Base-by-base conservation (phyloP, 2,797 vertebrate species). In the Enteromius paludinosus region DNA sequence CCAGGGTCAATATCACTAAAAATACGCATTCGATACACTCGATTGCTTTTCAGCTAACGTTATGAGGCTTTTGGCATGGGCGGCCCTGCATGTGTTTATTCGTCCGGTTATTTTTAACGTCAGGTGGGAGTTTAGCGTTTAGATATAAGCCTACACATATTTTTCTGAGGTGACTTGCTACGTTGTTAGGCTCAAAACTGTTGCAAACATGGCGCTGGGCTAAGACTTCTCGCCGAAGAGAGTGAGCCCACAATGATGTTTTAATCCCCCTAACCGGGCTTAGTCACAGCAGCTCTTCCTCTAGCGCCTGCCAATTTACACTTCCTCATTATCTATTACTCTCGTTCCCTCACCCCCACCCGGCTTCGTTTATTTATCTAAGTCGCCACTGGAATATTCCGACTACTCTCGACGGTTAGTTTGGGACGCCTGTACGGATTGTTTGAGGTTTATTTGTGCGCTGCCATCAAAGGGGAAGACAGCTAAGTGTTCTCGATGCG, bases 291-390 rank as follows among this genome's bases (percentile, higher is more conserved):
- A 85, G 84, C 84, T 87, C 71, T 86, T 85, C 83, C 81, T 88
- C 84, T 65, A 83, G 87, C 49, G 78, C 81, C 74, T 87, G 89
- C 89, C 89, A 88, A 88, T 87, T 89, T 87, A 88, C 66, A 71
- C 75, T 82, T 66, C 68, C 82, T 89, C 88, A 87, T 89, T 89
- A 89, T 87, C 86, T 76, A 79, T 82, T 76, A 59, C 75, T 30
- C 41, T 77, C 14, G 4, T 35, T 25, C 38, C 59, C 10, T 14
- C n/a, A 71, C 14, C 73, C 33, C 14, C 73, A 8, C 54, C 49
- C 62, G 33, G 78, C 69, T 62, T 62, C 14, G 77, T 86, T 88
- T 84, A 82, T 88, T 85, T 85, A 88, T 88, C 84, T 54, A 70
- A 79, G 79, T 84, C 78, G 45, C 56, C 74, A 81, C 69, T 74